Conservation (phyloP, 1,140 invertebrate species). For the Pseudoatta argentina region DNA sequence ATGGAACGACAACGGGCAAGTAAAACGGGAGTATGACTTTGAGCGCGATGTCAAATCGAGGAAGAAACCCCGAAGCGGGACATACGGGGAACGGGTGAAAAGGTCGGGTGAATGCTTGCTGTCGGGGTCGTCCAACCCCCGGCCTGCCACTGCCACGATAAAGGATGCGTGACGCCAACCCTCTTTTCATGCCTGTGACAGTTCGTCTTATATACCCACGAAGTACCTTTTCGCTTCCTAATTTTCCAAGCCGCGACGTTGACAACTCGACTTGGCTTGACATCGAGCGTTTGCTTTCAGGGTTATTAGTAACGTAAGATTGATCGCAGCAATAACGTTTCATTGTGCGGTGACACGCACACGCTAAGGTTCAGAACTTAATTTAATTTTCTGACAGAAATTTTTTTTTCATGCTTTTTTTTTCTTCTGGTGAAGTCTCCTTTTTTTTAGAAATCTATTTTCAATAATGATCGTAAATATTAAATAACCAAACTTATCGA, state of each 20-base stretch:
- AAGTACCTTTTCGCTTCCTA: conserved; percentile 28
- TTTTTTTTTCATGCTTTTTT: background rate
- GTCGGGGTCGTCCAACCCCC: conserved; percentile 62
- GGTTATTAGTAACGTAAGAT: conserved; percentile 54
- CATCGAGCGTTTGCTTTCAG: conserved; percentile 45
- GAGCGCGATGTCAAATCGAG: conserved; percentile 70
- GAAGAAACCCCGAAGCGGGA: conserved; percentile 49
- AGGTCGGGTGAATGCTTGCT: conserved; percentile 61
- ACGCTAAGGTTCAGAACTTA: background rate
- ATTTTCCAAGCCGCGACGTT: conserved; percentile 26
- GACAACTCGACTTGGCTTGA: conserved; percentile 45
- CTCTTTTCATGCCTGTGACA: conserved; percentile 62
- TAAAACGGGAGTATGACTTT: conserved; percentile 55
- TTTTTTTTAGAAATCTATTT: background rate
- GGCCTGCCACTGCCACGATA: conserved; percentile 62
- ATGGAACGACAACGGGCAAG: conserved; percentile 67
- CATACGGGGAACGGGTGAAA: conserved; percentile 50
- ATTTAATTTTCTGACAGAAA: conserved; percentile 40
- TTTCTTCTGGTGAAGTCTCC: background rate
- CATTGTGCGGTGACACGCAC: conserved; percentile 24
- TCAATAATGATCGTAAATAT: background rate
- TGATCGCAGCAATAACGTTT: conserved; percentile 46
- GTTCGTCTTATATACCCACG: conserved; percentile 64
- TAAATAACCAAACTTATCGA: background rate
- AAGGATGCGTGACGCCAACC: conserved; percentile 60